A percentile compares a stretch with the other conserved stretches of the same genome.
Evolutionary conservation across 2,797 vertebrate genomes (phyloP).

Genomic region (Paramormyrops hopkinsi): DNA sequence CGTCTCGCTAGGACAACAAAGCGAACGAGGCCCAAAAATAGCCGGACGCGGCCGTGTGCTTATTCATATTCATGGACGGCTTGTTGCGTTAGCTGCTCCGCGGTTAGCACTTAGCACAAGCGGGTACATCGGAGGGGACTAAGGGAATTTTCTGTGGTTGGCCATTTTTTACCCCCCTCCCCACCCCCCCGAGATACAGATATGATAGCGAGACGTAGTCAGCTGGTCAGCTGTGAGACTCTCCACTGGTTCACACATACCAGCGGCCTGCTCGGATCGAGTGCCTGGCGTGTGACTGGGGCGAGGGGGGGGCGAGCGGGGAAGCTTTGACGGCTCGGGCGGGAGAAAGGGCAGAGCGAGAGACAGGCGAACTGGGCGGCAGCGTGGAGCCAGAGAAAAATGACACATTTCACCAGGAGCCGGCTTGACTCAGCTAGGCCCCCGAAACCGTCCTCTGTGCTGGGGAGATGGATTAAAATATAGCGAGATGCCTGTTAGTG

Average conservation of each 20-base stretch:
- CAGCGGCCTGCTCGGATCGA: conserved; percentile 55
- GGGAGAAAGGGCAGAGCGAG: conserved; percentile 55
- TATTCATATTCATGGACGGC: neutral
- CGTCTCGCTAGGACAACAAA: neutral
- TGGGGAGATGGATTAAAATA: conserved; percentile 41
- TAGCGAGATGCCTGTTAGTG: conserved; percentile 47
- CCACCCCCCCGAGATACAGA: neutral
- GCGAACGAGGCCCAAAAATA: neutral
- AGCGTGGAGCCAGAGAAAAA: conserved; percentile 60
- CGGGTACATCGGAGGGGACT: neutral
- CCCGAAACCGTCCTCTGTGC: conserved; percentile 20
- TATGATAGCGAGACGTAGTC: conserved; percentile 41
- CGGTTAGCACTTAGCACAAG: neutral
- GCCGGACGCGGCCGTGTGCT: neutral
- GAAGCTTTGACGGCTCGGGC: conserved; percentile 49
- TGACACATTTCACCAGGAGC: conserved; percentile 56
- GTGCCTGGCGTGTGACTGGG: conserved; percentile 32
- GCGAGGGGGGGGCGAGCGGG: neutral
- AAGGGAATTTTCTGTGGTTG: neutral
- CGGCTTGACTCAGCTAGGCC: conserved; percentile 34
- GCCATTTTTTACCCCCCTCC: neutral
- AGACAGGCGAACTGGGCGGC: conserved; percentile 50
- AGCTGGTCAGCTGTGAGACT: conserved; percentile 57
- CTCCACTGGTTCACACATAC: conserved; percentile 66
- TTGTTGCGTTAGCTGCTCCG: neutral